These are phyloP conservation scores for Hedychridium roseum DNA, from an alignment of 2,888 invertebrate genomes.

Conservation along the genomic window DNA sequence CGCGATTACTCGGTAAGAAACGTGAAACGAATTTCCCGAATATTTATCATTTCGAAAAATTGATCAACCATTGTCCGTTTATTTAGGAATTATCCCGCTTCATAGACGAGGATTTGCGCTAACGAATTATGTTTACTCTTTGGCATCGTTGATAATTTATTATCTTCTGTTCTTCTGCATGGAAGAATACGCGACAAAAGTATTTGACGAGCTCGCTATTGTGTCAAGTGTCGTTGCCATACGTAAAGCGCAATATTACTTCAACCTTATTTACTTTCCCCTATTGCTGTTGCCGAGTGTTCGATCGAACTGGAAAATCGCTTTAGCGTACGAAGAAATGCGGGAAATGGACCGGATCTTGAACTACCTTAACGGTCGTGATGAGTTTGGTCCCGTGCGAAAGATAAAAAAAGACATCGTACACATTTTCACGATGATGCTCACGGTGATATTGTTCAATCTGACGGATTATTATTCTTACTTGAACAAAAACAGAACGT, in stretches of 20 bases:
- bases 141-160: neutral
- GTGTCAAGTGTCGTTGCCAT: neutral
- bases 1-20: neutral
- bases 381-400: too few relatives aligned
- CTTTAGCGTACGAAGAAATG: neutral
- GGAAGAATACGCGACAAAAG: neutral
- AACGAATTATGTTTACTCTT: neutral
- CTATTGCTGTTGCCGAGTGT: neutral
- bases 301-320: neutral
- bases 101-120: neutral
- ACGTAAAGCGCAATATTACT: neutral
- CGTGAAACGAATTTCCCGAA: neutral
- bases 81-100: neutral
- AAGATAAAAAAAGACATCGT: conserved; percentile 25
- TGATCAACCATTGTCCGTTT: neutral
- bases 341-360: neutral
- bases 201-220: neutral
- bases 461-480: conserved; percentile 21
- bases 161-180: neutral
- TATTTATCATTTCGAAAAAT: neutral
- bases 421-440: conserved; percentile 1
- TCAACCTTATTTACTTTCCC: neutral
- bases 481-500: conserved; percentile 1
- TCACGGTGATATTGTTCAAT: conserved; percentile 11
- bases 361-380: too few relatives aligned